A percentile compares a stretch with the other conserved stretches of the same genome.
These are phyloP conservation scores for Leptonema lineaticorne DNA, from an alignment of 1,140 invertebrate species.

Conservation along the genomic window DNA sequence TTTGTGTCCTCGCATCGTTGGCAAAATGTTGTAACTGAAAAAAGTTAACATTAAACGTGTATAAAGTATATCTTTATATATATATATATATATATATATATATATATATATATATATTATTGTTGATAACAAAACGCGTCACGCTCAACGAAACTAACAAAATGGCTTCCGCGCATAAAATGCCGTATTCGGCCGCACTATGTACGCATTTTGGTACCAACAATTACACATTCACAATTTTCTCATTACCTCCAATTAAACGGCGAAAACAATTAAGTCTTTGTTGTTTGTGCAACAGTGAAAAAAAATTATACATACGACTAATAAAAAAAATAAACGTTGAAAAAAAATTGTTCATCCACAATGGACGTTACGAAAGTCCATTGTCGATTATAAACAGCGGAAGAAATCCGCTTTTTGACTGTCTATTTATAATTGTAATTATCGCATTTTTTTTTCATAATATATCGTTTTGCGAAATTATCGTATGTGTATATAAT, in stretches of 20 bases:
- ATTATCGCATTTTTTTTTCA: background rate
- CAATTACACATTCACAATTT: conserved; percentile 38
- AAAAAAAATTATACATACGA: background rate
- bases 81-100: too few relatives aligned
- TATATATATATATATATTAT: too few relatives aligned
- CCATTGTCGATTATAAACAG: conserved; percentile 12
- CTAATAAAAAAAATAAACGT: background rate
- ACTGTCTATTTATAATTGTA: background rate
- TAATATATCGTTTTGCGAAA: background rate
- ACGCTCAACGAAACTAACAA: conserved; percentile 26
- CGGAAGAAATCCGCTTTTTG: conserved; percentile 19
- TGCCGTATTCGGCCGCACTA: background rate
- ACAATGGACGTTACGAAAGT: conserved; percentile 41
- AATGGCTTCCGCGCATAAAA: background rate
- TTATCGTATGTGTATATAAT: too few relatives aligned
- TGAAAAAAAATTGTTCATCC: conserved; percentile 30
- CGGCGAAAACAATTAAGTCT: conserved; percentile 41
- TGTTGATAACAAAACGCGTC: conserved; percentile 28
- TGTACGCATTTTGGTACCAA: background rate
- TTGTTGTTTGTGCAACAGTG: conserved; percentile 31
- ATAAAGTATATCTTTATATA: too few relatives aligned
- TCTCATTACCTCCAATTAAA: conserved; percentile 42
- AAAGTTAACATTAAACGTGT: too few relatives aligned
- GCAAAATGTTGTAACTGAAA: too few relatives aligned
- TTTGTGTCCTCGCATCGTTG: too few relatives aligned